Conservation (phyloP, 2,888 invertebrate genomes). For the Sinohyriopsis cumingii region DNA sequence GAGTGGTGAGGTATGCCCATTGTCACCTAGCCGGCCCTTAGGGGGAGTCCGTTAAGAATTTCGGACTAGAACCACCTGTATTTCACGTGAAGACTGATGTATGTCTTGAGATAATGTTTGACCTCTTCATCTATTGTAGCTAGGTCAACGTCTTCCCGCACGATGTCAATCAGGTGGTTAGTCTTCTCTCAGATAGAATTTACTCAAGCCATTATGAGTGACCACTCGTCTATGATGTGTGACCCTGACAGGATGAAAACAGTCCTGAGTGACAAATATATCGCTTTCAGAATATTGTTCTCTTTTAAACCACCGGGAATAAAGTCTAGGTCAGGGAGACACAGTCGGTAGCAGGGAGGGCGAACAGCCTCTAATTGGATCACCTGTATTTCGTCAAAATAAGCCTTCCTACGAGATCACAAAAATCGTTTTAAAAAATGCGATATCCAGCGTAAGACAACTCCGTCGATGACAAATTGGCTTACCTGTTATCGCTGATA, state of each 20-base stretch:
- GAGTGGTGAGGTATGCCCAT: too few relatives aligned
- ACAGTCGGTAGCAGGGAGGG: too few relatives aligned
- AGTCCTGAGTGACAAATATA: conserved; percentile 29
- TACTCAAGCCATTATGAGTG: conserved; percentile 39
- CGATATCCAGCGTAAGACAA: too few relatives aligned
- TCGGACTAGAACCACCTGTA: conserved; percentile 26
- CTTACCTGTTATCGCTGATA: too few relatives aligned
- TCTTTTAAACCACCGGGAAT: conserved; percentile 42
- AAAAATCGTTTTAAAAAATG: too few relatives aligned
- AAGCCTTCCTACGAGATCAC: too few relatives aligned
- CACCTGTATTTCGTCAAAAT: too few relatives aligned
- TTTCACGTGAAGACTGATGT: conserved; percentile 18
- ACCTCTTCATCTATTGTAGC: conserved; percentile 27
- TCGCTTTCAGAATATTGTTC: conserved; percentile 40
- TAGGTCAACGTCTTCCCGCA: conserved; percentile 20
- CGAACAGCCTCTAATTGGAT: too few relatives aligned
- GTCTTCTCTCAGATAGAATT: conserved; percentile 38
- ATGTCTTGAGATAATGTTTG: conserved; percentile 31
- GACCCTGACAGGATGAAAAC: conserved; percentile 34
- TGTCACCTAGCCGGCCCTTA: too few relatives aligned
- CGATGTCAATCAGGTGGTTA: conserved; percentile 42
- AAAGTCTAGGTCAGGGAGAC: conserved; percentile 45
- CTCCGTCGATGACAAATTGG: too few relatives aligned
- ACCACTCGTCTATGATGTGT: conserved; percentile 42
- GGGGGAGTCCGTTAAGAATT: conserved; percentile 26